phyloP scores from a whole-genome alignment of 2,797 vertebrate genomes.

The Melanotaenia maccullochi region DNA sequence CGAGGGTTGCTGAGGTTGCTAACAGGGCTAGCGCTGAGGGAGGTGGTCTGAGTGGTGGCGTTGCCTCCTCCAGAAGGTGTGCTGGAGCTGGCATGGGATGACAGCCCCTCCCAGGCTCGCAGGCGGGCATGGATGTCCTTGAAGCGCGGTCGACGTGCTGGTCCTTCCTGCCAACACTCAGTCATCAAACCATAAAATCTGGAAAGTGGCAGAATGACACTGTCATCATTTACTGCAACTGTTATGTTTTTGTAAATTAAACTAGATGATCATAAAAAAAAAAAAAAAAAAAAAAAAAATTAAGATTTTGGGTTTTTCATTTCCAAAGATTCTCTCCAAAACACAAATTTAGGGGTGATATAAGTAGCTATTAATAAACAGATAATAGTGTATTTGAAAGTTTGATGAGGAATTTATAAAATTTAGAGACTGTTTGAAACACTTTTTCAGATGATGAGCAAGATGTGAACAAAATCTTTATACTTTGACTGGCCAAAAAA shows the following conservation, averaged over 20 bases:
- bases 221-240: not conserved
- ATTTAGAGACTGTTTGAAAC: not conserved
- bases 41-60: constrained; percentile 98
- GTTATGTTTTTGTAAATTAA: not conserved
- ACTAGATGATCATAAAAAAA: not conserved
- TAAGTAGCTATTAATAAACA: too few species aligned
- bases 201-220: constrained; percentile 8
- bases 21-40: constrained; percentile 95
- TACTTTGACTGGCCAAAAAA: too few species aligned
- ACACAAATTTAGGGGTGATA: too few species aligned
- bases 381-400: not conserved
- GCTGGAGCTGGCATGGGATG: constrained; percentile 95
- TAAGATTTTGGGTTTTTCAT: too few species aligned
- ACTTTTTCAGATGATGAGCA: not conserved
- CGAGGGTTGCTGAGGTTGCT: constrained; percentile 96
- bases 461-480: not conserved
- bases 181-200: constrained; percentile 95
- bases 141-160: constrained; percentile 91
- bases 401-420: not conserved
- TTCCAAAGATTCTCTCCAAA: too few species aligned
- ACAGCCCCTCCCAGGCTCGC: constrained; percentile 95
- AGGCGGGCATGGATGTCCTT: constrained; percentile 93
- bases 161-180: constrained; percentile 97
- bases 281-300: not conserved
- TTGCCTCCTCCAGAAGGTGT: constrained; percentile 96